phyloP scores from a whole-genome alignment of 1,140 invertebrate species.

The Copidosoma floridanum region DNA sequence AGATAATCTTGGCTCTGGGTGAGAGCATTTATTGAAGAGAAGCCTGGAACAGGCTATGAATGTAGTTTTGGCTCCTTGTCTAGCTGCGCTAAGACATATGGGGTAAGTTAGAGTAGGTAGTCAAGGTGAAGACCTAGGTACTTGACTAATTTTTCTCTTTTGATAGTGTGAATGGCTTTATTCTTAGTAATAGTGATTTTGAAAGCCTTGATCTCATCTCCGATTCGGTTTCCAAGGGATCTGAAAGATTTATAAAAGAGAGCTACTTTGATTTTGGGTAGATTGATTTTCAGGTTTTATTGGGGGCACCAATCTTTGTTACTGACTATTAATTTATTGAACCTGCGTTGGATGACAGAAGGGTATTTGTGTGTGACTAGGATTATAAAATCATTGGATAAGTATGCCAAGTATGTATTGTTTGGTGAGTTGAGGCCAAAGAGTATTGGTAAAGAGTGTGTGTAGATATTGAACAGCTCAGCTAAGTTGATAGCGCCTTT shows the following conservation, averaged over 20 bases:
- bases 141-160: background rate
- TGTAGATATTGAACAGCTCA: constrained; percentile 28
- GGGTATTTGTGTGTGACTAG: background rate
- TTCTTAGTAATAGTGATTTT: too few species aligned
- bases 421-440: background rate
- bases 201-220: background rate
- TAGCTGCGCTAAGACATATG: constrained; percentile 16
- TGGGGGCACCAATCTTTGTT: constrained; percentile 3
- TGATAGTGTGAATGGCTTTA: too few species aligned
- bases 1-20: constrained; percentile 21
- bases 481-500: constrained; percentile 27
- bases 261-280: constrained; percentile 31
- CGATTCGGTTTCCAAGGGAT: background rate
- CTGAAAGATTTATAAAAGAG: constrained; percentile 11
- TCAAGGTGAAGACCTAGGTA: constrained; percentile 29
- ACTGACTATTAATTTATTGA: constrained; percentile 1
- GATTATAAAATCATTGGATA: constrained; percentile 27
- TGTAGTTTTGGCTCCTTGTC: constrained; percentile 21
- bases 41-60: constrained; percentile 1
- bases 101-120: background rate
- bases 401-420: constrained; percentile 3
- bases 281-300: constrained; percentile 31
- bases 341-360: background rate
- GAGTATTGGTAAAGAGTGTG: background rate
- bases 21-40: constrained; percentile 23